These are phyloP conservation scores for Cerceris rybyensis DNA, from an alignment of 2,888 invertebrate genomes.

Conservation along the genomic window DNA sequence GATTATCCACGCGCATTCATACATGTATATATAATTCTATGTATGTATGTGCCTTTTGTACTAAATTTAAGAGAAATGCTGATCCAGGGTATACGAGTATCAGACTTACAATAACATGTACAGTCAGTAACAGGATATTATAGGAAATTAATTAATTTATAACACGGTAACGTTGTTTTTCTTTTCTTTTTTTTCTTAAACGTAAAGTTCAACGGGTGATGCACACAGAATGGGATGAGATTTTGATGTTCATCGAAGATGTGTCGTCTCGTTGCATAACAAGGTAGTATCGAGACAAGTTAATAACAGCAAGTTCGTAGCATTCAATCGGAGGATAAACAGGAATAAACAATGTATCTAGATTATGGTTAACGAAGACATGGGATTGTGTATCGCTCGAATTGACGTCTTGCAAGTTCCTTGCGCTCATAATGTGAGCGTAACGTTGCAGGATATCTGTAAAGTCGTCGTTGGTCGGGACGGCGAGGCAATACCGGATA, in stretches of 20 bases:
- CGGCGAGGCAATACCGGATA: not conserved
- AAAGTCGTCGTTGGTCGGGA: not conserved
- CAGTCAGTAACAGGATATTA: conserved; percentile 13
- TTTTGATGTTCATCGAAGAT: not conserved
- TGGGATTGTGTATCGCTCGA: conserved; percentile 5
- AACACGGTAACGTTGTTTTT: conserved; percentile 24
- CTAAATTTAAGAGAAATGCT: conserved; percentile 23
- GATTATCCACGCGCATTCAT: not conserved
- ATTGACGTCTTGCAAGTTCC: not conserved
- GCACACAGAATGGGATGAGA: not conserved
- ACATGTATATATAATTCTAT: conserved; percentile 9
- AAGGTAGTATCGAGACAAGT: not conserved
- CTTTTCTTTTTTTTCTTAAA: conserved; percentile 17
- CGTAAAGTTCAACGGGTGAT: conserved; percentile 10
- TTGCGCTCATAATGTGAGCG: not conserved
- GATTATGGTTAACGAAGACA: conserved; percentile 16
- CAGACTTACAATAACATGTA: conserved; percentile 33
- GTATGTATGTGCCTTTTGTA: conserved; percentile 23
- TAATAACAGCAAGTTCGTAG: not conserved
- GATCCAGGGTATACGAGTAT: conserved; percentile 24
- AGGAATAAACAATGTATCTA: conserved; percentile 6
- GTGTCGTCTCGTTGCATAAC: not conserved
- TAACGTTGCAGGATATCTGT: not conserved
- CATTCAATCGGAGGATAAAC: not conserved
- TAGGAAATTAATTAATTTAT: conserved; percentile 26